Evolutionary conservation across 2,113 vertebrate species (phyloP).

Genomic region (Nanorana parkeri): DNA sequence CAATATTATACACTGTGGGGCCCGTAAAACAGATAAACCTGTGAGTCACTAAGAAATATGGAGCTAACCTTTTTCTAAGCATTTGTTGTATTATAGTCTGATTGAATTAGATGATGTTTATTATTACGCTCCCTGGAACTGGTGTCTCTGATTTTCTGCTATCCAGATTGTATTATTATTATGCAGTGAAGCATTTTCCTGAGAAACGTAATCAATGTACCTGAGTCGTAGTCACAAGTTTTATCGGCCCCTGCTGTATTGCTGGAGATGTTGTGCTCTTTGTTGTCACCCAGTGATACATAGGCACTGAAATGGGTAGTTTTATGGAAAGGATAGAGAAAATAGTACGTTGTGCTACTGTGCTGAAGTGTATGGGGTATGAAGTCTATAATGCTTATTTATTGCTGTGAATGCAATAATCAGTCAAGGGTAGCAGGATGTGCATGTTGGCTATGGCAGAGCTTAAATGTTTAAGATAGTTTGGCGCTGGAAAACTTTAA

Average conservation of each 20-base stretch:
- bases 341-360: no score
- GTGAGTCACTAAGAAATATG: constrained; percentile 21
- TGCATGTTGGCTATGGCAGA: no score
- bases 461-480: no score
- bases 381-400: no score
- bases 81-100: constrained; percentile 20
- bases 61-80: constrained; percentile 21
- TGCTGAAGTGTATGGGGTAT: no score
- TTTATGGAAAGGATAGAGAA: neutral
- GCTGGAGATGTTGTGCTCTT: neutral
- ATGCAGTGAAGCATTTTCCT: constrained; percentile 35
- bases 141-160: constrained; percentile 2
- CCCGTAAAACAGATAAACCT: constrained; percentile 9
- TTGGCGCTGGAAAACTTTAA: no score
- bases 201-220: constrained; percentile 31
- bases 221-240: constrained; percentile 4
- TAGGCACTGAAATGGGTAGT: neutral
- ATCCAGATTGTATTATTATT: constrained; percentile 22
- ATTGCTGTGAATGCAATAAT: no score
- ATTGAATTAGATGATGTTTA: constrained; percentile 41
- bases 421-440: no score
- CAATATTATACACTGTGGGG: neutral
- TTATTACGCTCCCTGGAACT: constrained; percentile 3
- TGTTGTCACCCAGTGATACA: neutral
- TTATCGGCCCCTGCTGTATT: constrained; percentile 20